Conservation (phyloP, 1,140 invertebrate species). For the Mycetomoellerius zeteki region DNA sequence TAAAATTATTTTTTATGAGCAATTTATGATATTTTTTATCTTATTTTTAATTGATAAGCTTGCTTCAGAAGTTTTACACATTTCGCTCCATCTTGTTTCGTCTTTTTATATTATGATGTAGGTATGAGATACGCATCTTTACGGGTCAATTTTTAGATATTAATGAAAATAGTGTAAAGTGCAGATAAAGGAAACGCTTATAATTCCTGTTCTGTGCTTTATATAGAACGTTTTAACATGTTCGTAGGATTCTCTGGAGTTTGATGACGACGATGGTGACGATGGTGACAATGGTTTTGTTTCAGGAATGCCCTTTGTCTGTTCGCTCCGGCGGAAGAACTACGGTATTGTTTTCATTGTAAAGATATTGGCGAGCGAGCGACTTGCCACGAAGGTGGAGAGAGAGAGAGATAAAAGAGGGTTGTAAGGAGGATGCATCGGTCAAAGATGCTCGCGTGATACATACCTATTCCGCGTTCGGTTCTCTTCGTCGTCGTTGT, state of each 20-base stretch:
- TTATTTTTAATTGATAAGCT: neutral
- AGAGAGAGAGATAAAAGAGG: conserved; percentile 8
- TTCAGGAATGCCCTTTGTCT: conserved; percentile 68
- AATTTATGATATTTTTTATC: neutral
- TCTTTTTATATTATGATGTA: neutral
- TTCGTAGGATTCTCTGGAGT: conserved; percentile 8
- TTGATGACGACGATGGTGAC: conserved; percentile 25
- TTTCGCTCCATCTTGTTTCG: neutral
- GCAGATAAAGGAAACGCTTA: conserved; percentile 15
- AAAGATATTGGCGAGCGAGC: conserved; percentile 61
- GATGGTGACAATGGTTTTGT: conserved; percentile 73
- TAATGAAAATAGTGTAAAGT: conserved; percentile 18
- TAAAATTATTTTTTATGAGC: neutral
- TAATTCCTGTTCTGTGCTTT: conserved; percentile 22
- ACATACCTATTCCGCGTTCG: conserved; percentile 67
- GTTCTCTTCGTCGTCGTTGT: conserved; percentile 15
- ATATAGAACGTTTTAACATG: conserved; percentile 14
- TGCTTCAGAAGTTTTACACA: neutral
- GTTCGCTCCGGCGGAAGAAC: conserved; percentile 69
- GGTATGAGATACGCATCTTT: neutral
- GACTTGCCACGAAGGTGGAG: conserved; percentile 11
- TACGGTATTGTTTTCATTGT: conserved; percentile 78
- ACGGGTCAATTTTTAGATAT: conserved; percentile 24
- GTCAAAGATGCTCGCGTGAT: conserved; percentile 70
- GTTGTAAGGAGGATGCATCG: conserved; percentile 31